Base-by-base conservation (phyloP, 2,888 invertebrate species). In the Chloroclysta siterata region DNA sequence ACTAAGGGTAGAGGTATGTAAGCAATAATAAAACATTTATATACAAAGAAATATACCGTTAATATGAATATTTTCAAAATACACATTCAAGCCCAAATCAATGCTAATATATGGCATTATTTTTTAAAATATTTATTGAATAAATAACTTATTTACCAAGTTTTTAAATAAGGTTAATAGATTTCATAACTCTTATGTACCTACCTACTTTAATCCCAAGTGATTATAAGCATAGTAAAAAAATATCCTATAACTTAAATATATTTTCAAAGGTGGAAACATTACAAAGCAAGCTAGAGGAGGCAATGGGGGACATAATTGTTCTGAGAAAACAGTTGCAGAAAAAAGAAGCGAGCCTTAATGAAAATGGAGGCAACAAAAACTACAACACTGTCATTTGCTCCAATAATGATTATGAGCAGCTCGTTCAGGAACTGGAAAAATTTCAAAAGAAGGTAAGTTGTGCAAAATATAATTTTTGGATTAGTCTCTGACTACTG, bases 231-330 rank as follows among this genome's bases (percentile, higher is more conserved):
- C n/a, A n/a, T n/a, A n/a, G n/a, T n/a, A n/a, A n/a, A n/a, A n/a
- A n/a, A n/a, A n/a, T n/a, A n/a, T n/a, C n/a, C n/a, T n/a, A n/a
- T n/a, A n/a, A n/a, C n/a, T n/a, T 11, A 36, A 36, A 39, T 10
- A 14, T 39, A 11, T 60, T 36, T 77, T 63, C 11, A n/a, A 39
- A 93, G 94, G 94, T 96, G 11, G 96, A 97, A 80, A 94, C 95
- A 11, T 83, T 97, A 55, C 94, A 94, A 73, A 95, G 96, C 77
- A 96, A 96, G 77, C 88, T 97, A 39, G 93, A 93, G 8, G 96
- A 96, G 76, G 94, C 95, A 22, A 94, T 94, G 69, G 95, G 95
- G n/a, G 96, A 96, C 75, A 95, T 96, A 65, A 91, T 94, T 76
- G 94, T 94, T 41, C 77, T 96, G n/a, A 90, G 95, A 53, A 92